Percentiles rank a stretch among this genome's conserved stretches.
Evolutionary conservation across 2,113 vertebrate genomes (phyloP).

Genomic region (Cichladusa arquata): DNA sequence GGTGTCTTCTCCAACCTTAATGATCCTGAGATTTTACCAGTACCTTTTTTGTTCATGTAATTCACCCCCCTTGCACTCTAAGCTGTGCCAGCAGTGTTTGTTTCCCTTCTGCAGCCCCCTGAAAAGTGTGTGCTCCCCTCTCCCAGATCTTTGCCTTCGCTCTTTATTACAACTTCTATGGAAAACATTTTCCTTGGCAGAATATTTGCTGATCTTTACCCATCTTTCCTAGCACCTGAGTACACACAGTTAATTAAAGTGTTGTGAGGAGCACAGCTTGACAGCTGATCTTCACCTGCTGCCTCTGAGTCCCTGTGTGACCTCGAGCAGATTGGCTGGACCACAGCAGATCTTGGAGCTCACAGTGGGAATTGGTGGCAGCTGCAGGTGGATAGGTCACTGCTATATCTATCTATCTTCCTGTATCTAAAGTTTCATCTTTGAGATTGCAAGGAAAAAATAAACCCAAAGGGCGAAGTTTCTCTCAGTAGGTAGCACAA

Average conservation of each 20-base stretch:
- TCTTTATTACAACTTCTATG: background rate
- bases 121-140: background rate
- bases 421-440: background rate
- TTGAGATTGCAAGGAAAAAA: background rate
- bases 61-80: background rate
- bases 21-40: background rate
- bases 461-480: background rate
- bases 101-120: background rate
- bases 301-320: background rate
- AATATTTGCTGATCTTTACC: constrained; percentile 20
- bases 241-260: constrained; percentile 48
- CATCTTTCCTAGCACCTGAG: constrained; percentile 42
- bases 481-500: background rate
- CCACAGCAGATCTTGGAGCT: background rate
- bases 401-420: no score
- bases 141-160: background rate
- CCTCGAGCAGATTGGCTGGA: background rate
- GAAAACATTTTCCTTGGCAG: constrained; percentile 60
- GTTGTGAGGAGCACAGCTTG: background rate
- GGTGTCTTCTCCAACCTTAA: background rate
- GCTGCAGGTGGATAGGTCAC: background rate
- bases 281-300: background rate
- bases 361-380: background rate
- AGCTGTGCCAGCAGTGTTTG: background rate
- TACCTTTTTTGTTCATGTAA: background rate